These are phyloP conservation scores for Clarias gariepinus DNA, from an alignment of 2,113 vertebrate species.

Conservation along the genomic window DNA sequence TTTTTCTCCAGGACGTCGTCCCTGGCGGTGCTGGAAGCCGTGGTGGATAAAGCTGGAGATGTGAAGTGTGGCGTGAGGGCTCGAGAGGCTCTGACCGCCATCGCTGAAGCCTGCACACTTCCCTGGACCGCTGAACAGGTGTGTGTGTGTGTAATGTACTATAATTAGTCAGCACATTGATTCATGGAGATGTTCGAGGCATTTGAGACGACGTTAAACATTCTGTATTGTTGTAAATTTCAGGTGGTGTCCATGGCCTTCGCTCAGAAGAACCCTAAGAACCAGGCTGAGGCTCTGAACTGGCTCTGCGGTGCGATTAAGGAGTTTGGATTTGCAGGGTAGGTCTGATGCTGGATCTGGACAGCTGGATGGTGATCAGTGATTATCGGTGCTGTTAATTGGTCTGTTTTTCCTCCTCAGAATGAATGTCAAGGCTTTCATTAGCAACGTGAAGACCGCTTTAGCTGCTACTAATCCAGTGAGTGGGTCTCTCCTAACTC, in stretches of 20 bases:
- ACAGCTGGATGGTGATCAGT: neutral
- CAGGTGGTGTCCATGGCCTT: conserved; percentile 92
- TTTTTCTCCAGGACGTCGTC: conserved; percentile 97
- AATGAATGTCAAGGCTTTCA: conserved; percentile 96
- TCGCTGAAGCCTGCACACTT: conserved; percentile 85
- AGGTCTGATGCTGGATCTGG: conserved; percentile 39
- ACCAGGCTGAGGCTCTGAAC: conserved; percentile 93
- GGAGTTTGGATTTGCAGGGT: conserved; percentile 98
- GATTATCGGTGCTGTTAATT: neutral
- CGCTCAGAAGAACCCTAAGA: conserved; percentile 98
- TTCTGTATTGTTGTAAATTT: neutral
- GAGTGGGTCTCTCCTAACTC: conserved; percentile 61
- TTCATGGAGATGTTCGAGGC: too few species aligned
- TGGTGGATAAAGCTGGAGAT: conserved; percentile 95
- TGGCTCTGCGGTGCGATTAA: conserved; percentile 96
- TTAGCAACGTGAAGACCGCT: conserved; percentile 94
- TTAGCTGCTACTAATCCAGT: conserved; percentile 94
- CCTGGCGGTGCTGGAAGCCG: conserved; percentile 85
- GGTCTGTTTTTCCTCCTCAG: conserved; percentile 62
- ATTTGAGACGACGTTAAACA: too few species aligned
- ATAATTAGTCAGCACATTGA: neutral
- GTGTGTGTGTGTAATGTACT: neutral
- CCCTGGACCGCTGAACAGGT: conserved; percentile 99
- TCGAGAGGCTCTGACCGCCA: conserved; percentile 89
- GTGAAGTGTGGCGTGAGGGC: conserved; percentile 93